A percentile compares a stretch with the other conserved stretches of the same genome.
These are phyloP conservation scores for Phoenoteleia sp. DNA, from an alignment of 2,888 invertebrate species.

Conservation along the genomic window DNA sequence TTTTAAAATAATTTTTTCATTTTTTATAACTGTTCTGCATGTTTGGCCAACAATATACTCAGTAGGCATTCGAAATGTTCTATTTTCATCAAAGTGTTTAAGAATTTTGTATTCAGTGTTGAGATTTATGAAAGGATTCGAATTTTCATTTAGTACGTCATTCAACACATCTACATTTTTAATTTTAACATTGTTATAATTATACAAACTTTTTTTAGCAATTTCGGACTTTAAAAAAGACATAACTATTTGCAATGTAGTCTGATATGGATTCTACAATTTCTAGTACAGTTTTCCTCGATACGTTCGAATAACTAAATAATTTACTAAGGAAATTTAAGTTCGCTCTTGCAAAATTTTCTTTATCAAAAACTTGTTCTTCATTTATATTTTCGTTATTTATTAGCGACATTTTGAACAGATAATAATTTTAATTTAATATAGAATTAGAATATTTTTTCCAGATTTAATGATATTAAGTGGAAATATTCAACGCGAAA, in stretches of 20 bases:
- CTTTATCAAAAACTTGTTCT: background rate
- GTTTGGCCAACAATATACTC: background rate
- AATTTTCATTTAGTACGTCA: background rate
- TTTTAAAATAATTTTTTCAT: background rate
- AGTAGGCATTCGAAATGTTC: background rate
- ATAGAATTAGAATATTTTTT: no score
- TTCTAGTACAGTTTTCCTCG: background rate
- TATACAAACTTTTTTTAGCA: background rate
- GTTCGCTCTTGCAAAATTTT: no score
- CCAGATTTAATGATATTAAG: no score
- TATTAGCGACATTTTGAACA: no score
- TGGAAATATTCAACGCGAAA: no score
- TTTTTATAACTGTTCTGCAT: background rate
- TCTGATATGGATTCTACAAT: background rate
- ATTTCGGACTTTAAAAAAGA: conserved; percentile 31
- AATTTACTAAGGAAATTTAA: conserved; percentile 9
- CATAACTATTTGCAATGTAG: conserved; percentile 21
- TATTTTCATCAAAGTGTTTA: background rate
- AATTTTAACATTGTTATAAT: background rate
- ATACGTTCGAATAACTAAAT: background rate
- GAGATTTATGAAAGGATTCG: conserved; percentile 8
- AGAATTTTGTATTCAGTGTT: background rate
- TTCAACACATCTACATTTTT: background rate
- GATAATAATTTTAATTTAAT: no score
- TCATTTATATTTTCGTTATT: no score